Evolutionary conservation across 2,888 invertebrate genomes (phyloP), one percentile per base, ranked within the genome.

Genomic region (Dendrolimus houi): DNA sequence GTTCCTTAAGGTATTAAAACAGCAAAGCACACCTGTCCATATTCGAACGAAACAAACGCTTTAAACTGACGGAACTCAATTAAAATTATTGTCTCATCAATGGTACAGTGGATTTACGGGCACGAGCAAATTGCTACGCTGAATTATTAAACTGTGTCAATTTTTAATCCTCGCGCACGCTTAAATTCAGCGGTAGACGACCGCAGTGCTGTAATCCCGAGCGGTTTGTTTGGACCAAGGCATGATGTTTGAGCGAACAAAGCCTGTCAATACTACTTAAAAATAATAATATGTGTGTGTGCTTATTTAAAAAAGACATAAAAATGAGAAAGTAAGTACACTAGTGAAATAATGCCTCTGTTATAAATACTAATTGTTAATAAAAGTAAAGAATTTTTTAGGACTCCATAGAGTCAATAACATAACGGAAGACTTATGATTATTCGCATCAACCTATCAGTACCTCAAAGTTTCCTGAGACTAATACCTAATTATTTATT

Each of bases 101-200:
- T 62, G 59, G 57, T 41, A 55, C 54, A 29, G 41, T 54, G 52
- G 57, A 52, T 52, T 57, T 54, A 57, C 56, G 57, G 58, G 59
- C 60, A 55, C 59, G 53, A 54, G 58, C 60, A 61, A 66, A 70
- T 68, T 72, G 65, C 47, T 56, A 60, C 60, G 61, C 57, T 69
- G 59, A 73, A 73, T 71, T 69, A 74, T 72, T 70, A 68, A 68
- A 66, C 71, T 68, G 66, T 65, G 66, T 64, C 62, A 65, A 67
- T 71, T 73, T 77, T 75, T 76, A 73, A 74, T 75, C 67, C 68
- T 9, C 47, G 12, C 55, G 58, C 58, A 57, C 68, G 71, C 70
- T 75, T 73, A 72, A 72, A 74, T 75, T 72, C 67, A 65, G 69
- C 62, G 66, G 67, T 64, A 62, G 63, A 57, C 54, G 62, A 66